Conservation (phyloP, 2,888 invertebrate species). For the Pachymerium ferrugineum region DNA sequence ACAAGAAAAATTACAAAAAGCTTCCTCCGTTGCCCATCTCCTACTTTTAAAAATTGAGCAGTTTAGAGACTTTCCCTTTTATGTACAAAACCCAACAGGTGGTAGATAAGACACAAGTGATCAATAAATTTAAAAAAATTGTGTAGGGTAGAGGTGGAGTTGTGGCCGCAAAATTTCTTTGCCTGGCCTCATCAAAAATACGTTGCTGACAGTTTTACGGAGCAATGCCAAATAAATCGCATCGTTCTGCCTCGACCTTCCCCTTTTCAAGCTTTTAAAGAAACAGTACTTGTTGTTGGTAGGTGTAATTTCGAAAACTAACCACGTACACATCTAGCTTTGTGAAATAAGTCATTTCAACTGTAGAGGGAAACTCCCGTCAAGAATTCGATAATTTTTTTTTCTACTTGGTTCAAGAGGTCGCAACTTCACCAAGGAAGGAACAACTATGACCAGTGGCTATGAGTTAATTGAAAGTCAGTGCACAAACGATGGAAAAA, state of each 20-base stretch:
- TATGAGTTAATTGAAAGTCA: background rate
- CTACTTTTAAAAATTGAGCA: too few species aligned
- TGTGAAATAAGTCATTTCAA: slow-evolving; percentile 13
- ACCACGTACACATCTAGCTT: slow-evolving; percentile 1
- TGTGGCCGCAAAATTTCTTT: slow-evolving; percentile 1
- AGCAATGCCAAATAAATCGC: slow-evolving; percentile 11
- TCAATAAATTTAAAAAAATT: background rate
- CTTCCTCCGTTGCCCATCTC: too few species aligned
- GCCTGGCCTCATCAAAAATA: slow-evolving; percentile 12
- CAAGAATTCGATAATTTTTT: slow-evolving; percentile 21
- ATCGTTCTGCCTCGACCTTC: slow-evolving; percentile 23
- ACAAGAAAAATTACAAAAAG: too few species aligned
- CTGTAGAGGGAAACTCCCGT: slow-evolving; percentile 23
- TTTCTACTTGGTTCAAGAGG: slow-evolving; percentile 12
- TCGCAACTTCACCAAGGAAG: background rate
- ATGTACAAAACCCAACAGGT: background rate
- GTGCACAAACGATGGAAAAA: background rate
- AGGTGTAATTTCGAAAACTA: background rate
- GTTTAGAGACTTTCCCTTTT: too few species aligned
- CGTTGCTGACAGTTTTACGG: slow-evolving; percentile 30
- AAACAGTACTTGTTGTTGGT: background rate
- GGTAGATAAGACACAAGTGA: background rate
- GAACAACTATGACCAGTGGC: slow-evolving; percentile 16
- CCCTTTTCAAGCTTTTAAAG: slow-evolving; percentile 10
- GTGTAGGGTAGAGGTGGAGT: slow-evolving; percentile 3